phyloP scores from a whole-genome alignment of 2,888 invertebrate species.

The Phortica magna region DNA sequence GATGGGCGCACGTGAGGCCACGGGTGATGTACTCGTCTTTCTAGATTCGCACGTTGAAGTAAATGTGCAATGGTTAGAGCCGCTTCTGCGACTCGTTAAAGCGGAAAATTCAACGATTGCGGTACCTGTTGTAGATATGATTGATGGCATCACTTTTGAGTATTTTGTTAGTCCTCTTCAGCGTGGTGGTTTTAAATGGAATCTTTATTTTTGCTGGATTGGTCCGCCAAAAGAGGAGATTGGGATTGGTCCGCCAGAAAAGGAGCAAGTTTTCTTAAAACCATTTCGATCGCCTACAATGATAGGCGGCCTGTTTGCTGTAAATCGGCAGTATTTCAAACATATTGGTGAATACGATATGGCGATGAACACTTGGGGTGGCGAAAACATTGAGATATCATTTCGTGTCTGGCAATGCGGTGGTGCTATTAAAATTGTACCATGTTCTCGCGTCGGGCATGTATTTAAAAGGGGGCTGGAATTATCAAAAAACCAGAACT shows the following conservation, averaged over 20 bases:
- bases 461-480: conserved; percentile 95
- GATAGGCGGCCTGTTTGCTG: conserved; percentile 98
- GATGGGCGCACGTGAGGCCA: conserved; percentile 91
- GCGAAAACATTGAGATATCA: conserved; percentile 98
- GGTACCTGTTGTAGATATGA: conserved; percentile 96
- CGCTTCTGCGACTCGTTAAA: conserved; percentile 85
- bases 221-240: conserved; percentile 79
- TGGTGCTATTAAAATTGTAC: conserved; percentile 92
- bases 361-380: conserved; percentile 98
- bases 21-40: conserved; percentile 92
- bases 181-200: conserved; percentile 98
- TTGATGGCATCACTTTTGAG: conserved; percentile 95
- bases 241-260: too few species aligned
- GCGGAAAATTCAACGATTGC: conserved; percentile 83
- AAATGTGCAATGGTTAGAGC: conserved; percentile 93
- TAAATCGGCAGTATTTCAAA: conserved; percentile 91
- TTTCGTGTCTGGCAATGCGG: conserved; percentile 99
- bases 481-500: too few species aligned
- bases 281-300: conserved; percentile 96
- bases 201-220: conserved; percentile 88
- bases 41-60: conserved; percentile 98
- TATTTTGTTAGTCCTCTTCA: conserved; percentile 95
- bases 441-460: conserved; percentile 97
- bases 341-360: conserved; percentile 94
- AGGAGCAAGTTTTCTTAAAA: conserved; percentile 68